A percentile compares a stretch with the other conserved stretches of the same genome.
Conservation (phyloP, 2,797 vertebrate species). For the Lophius americanus region DNA sequence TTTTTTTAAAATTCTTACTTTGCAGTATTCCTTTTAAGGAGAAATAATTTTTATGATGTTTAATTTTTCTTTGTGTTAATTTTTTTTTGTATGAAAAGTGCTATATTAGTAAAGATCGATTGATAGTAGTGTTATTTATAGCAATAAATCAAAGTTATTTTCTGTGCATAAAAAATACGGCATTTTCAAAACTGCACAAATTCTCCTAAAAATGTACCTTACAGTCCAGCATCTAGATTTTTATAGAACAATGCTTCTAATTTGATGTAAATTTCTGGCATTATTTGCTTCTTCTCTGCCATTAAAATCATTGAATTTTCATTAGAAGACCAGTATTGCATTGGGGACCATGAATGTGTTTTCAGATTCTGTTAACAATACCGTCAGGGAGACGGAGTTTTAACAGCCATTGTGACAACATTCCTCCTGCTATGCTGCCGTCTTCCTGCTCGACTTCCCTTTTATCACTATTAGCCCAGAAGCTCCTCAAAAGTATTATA, state of each 20-base stretch:
- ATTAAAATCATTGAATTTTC: background rate
- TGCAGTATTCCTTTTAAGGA: no score
- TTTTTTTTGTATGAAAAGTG: no score
- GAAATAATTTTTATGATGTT: no score
- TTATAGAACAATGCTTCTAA: slow-evolving; percentile 5
- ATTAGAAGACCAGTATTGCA: slow-evolving; percentile 1
- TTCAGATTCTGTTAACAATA: slow-evolving; percentile 20
- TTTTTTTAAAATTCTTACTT: no score
- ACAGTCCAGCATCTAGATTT: slow-evolving; percentile 8
- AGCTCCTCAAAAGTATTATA: slow-evolving; percentile 54
- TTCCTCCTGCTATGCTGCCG: slow-evolving; percentile 25
- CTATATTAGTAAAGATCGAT: background rate
- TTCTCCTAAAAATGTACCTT: background rate
- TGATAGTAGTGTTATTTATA: background rate
- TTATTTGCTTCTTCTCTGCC: background rate
- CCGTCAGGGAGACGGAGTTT: slow-evolving; percentile 21
- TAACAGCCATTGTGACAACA: slow-evolving; percentile 26
- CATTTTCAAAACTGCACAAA: background rate
- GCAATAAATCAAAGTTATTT: no score
- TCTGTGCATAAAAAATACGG: background rate
- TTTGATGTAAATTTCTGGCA: slow-evolving; percentile 9
- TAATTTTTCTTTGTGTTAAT: no score
- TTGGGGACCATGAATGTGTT: background rate
- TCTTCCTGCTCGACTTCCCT: slow-evolving; percentile 45
- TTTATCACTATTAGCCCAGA: slow-evolving; percentile 48